Base-by-base conservation (phyloP, 2,113 vertebrate genomes). In the Diadophis punctatus region DNA sequence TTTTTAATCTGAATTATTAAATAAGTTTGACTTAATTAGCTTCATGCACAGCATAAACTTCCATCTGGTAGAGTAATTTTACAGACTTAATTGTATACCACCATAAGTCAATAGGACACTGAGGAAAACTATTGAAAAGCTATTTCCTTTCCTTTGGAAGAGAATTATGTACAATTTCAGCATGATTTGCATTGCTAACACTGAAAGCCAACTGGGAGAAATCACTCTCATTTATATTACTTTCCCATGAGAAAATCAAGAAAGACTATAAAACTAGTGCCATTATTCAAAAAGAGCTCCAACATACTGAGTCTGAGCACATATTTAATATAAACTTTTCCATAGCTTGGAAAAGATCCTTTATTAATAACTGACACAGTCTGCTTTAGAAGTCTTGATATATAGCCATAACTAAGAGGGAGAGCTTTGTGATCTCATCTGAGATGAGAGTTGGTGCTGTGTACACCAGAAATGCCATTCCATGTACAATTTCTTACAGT, bases 141-240 rank as follows among this genome's bases (percentile, higher is more conserved):
- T 97, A 99, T 98, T 99, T 99, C 98, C 97, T 98, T 98, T 98
- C 98, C 98, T 98, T 99, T 98, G 98, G 97, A 98, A 98, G 97
- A 96, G 96, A 98, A 98, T 98, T 98, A 98, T 98, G 98, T 98
- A 98, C 97, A 98, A 98, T 98, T 98, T 98, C 96, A 97, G 97
- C 97, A 96, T 98, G 97, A 97, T 98, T 97, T 98, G 97, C 97
- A 97, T 98, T 98, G 97, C 97, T 97, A 96, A 98, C 97, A 96
- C 94, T 96, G 96, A 97, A 97, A 98, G 96, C 97, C 97, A 97
- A 98, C 96, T 97, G 97, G 98, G 98, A 98, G 97, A 97, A 98
- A 98, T 98, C 98, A 98, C 94, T 98, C 97, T 97, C 98, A 98
- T 98, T 98, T 98, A 97, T 98, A 98, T 97, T 98, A 97, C 95